Base-by-base conservation (phyloP, 1,140 invertebrate species). In the Mercenaria mercenaria region DNA sequence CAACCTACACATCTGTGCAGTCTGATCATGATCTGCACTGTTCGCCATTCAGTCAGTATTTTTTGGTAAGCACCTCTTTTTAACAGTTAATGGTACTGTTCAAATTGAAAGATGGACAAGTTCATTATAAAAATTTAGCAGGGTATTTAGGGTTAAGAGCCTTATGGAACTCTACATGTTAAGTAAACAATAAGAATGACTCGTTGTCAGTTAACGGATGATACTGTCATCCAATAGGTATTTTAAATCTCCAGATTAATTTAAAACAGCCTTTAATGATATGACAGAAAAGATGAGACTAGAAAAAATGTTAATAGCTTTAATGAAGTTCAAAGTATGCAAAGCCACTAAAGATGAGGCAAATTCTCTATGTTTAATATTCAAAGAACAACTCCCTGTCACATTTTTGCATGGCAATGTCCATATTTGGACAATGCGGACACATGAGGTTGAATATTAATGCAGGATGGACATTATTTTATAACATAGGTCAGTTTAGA, bases 401-500 rank as follows among this genome's bases (percentile, higher is more conserved):
- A 76, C 69, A 85, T 72, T 39, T 52, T 56, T 74, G 67, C 47
- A 72, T 69, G 67, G 61, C 20, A 34, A 69, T 52, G 59, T 32
- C 26, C 47, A 34, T 72, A 34, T 69, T 37, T 43, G 64, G 34
- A 34, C 39, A 85, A 52, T 50, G 6, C 23, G 26, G 26, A 23
- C 8, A 11, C 61, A 37, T 85, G 82, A 47, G 18, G n/a, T 10
- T 74, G 82, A 69, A 85, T 85, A 85, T 47, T 85, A 85, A 85
- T 85, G 0, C 43, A 39, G 47, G 76, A 79, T 79, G 76, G 76
- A 79, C 76, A 79, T 11, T 52, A 29, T 37, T 79, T 52, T 79
- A 52, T 79, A 79, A 56, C 32, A 8, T 79, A 37, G 47, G 43
- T 79, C 47, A 52, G 76, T 37, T 6, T 79, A 52, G 43, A 79